Conservation (phyloP, 2,888 invertebrate genomes). For the Criorhina ranunculi region DNA sequence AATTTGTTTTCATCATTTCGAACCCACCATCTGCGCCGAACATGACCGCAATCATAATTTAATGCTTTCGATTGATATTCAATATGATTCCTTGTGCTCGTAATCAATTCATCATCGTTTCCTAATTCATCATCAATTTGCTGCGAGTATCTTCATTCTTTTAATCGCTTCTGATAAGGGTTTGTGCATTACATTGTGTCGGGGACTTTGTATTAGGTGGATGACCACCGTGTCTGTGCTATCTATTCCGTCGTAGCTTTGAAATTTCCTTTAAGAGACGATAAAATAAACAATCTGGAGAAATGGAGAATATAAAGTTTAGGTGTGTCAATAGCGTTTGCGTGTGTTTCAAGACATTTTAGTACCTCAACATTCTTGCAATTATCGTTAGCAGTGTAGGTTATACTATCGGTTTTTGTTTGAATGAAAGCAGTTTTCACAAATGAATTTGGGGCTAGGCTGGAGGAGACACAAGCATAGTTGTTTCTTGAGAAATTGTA, state of each 20-base stretch:
- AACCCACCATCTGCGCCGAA: no score
- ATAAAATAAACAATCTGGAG: constrained; percentile 10
- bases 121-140: no score
- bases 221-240: background rate
- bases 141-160: no score
- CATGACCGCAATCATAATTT: constrained; percentile 23
- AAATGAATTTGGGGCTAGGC: background rate
- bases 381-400: background rate
- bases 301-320: constrained; percentile 3
- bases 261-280: constrained; percentile 14
- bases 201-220: background rate
- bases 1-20: constrained; percentile 12
- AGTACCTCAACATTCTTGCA: background rate
- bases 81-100: constrained; percentile 2
- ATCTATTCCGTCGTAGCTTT: background rate
- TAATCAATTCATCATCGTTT: background rate
- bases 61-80: constrained; percentile 20
- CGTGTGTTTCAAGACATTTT: constrained; percentile 1
- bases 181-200: background rate
- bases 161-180: no score
- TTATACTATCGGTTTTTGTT: background rate
- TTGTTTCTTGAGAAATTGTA: no score
- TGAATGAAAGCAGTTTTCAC: background rate
- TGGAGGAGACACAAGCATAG: no score
- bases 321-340: constrained; percentile 29